Conservation (phyloP, 2,888 invertebrate species). For the Podabrus alpinus region DNA sequence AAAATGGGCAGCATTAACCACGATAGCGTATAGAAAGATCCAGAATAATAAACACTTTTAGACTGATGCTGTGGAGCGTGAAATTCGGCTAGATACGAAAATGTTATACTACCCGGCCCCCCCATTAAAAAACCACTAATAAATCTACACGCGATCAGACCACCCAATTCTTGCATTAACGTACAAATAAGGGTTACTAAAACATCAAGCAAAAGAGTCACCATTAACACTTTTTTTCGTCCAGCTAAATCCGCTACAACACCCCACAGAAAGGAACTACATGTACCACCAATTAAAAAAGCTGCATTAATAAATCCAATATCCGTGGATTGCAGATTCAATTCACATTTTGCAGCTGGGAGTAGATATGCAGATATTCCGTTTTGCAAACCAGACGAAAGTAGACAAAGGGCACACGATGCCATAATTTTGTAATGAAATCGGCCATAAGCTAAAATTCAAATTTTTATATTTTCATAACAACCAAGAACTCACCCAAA, state of each 20-base stretch:
- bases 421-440: slow-evolving; percentile 68
- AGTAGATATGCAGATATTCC: slow-evolving; percentile 72
- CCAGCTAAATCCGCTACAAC: slow-evolving; percentile 77
- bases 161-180: slow-evolving; percentile 63
- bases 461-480: not conserved
- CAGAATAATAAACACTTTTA: slow-evolving; percentile 65
- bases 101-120: slow-evolving; percentile 64
- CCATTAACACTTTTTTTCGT: slow-evolving; percentile 59
- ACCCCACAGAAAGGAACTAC: slow-evolving; percentile 82
- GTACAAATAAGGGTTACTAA: slow-evolving; percentile 61
- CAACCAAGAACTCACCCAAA: not conserved
- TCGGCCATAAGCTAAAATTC: slow-evolving; percentile 66
- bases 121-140: slow-evolving; percentile 67
- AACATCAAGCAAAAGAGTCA: slow-evolving; percentile 53
- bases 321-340: slow-evolving; percentile 66
- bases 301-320: slow-evolving; percentile 73
- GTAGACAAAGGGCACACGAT: slow-evolving; percentile 67
- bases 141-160: slow-evolving; percentile 65
- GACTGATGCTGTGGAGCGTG: slow-evolving; percentile 63
- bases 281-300: slow-evolving; percentile 72
- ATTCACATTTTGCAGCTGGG: slow-evolving; percentile 73
- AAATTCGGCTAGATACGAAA: slow-evolving; percentile 70
- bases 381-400: slow-evolving; percentile 68
- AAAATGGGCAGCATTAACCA: slow-evolving; percentile 69
- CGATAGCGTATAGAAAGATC: slow-evolving; percentile 69